Evolutionary conservation across 2,797 vertebrate genomes (phyloP), one percentile per base, ranked within the genome.

Genomic region (Arrhamphus sclerolepis): DNA sequence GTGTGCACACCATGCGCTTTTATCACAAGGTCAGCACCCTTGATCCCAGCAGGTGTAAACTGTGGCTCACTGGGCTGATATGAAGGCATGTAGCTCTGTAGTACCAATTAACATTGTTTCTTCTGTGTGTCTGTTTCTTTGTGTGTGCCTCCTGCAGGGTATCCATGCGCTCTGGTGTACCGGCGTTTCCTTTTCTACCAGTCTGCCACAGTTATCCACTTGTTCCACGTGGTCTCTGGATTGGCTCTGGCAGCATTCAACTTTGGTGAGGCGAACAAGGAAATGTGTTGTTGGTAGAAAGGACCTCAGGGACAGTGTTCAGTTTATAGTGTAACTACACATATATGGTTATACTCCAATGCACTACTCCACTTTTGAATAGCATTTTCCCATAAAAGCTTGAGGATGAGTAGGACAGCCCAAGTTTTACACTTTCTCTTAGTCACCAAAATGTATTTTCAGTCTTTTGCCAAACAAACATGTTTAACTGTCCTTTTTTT

Each of bases 201-300:
- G 87, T 87, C 95, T 26, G 78, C 94, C 81, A 93, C 92, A 82
- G 90, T 96, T 75, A 83, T 96, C 80, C 96, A 99, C 68, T 83
- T 97, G 75, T 98, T 96, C 92, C 95, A 98, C 59, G 61, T 92
- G 3, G 46, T 96, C 42, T 94, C 94, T 1, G 98, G 97, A 75
- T 89, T 99, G 80, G 95, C 93, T 34, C 93, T 99, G 59, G 96
- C 96, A 54, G 95, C 94, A 61, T 99, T 98, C 90, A 99, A 99
- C 89, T 99, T 99, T 76, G 98, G 98, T 99, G 74, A 93, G 93
- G 79, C 24, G 20, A 57, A 64, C 24, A 46, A n/a, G 13, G 49
- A 48, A 34, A 38, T 38, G 34, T 38, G 34, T 38, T 38, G 13
- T 14, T 3, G 13, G 4, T 62, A 11, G 24, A 42, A n/a, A 47